phyloP scores from a whole-genome alignment of 2,113 vertebrate genomes.

The Ahaetulla prasina region DNA sequence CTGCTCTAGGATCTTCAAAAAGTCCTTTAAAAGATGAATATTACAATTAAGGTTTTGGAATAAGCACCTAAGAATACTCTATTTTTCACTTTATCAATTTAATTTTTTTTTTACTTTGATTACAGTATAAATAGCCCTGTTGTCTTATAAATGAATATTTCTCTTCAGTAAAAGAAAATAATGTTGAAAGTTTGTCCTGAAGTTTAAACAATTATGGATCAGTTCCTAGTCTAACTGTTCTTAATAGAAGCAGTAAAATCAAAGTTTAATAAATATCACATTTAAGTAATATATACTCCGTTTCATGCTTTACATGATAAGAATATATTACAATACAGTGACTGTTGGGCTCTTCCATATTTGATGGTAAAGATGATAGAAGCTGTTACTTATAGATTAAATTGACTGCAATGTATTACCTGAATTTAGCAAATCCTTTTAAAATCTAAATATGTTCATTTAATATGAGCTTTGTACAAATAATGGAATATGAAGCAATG shows the following conservation, averaged over 20 bases:
- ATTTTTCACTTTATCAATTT: slow-evolving; percentile 17
- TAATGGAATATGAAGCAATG: not conserved
- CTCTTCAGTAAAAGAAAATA: slow-evolving; percentile 15
- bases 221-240: not conserved
- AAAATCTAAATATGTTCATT: not conserved
- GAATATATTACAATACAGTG: not conserved
- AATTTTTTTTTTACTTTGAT: not conserved
- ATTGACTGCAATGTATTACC: not conserved
- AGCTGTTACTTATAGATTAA: not conserved
- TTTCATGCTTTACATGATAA: not conserved
- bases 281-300: not conserved
- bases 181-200: slow-evolving; percentile 20
- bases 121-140: slow-evolving; percentile 8
- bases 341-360: not conserved
- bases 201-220: not conserved
- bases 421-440: not conserved
- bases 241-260: not conserved
- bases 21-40: slow-evolving; percentile 21
- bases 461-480: not conserved
- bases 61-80: slow-evolving; percentile 26
- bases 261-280: not conserved
- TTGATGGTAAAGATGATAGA: not conserved
- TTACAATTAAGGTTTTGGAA: slow-evolving; percentile 43
- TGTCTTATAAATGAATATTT: not conserved
- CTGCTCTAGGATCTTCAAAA: slow-evolving; percentile 50